A percentile compares a stretch with the other conserved stretches of the same genome.
phyloP scores from a whole-genome alignment of 2,888 invertebrate species.

The Cryptophagus acutangulus region DNA sequence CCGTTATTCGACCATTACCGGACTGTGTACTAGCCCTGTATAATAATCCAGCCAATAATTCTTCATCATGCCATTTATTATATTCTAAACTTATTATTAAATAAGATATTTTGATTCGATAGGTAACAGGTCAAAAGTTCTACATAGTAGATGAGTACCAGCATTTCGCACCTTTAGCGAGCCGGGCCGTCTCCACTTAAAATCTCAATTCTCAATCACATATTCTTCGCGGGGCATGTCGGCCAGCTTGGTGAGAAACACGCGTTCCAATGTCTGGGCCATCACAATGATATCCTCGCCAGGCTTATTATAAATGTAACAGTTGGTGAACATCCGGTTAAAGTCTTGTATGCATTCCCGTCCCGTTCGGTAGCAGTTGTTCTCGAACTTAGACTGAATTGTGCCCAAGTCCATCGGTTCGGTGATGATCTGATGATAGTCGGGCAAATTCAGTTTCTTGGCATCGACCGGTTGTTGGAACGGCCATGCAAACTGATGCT shows the following conservation, averaged over 20 bases:
- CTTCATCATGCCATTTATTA: too few relatives aligned
- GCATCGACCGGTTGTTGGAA: slow-evolving; percentile 98
- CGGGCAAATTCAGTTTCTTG: slow-evolving; percentile 90
- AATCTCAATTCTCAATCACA: slow-evolving; percentile 72
- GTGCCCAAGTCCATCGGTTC: slow-evolving; percentile 98
- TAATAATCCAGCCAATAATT: too few relatives aligned
- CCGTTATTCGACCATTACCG: too few relatives aligned
- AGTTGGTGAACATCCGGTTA: slow-evolving; percentile 96
- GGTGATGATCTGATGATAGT: slow-evolving; percentile 96
- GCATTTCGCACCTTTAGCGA: slow-evolving; percentile 61
- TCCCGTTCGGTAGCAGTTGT: slow-evolving; percentile 90
- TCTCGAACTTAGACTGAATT: slow-evolving; percentile 91
- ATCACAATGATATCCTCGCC: slow-evolving; percentile 98
- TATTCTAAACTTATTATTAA: too few relatives aligned
- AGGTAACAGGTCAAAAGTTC: too few relatives aligned
- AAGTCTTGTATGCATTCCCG: slow-evolving; percentile 96
- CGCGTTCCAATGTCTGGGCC: slow-evolving; percentile 86
- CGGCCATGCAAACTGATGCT: slow-evolving; percentile 98
- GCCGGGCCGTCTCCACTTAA: slow-evolving; percentile 81
- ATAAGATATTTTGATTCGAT: too few relatives aligned
- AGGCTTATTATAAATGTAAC: slow-evolving; percentile 96
- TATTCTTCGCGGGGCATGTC: slow-evolving; percentile 95
- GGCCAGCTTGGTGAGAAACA: slow-evolving; percentile 61
- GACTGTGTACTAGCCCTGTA: too few relatives aligned
- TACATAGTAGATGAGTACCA: too few relatives aligned